Base-by-base conservation (phyloP, 2,113 vertebrate species). In the Trinectes maculatus region DNA sequence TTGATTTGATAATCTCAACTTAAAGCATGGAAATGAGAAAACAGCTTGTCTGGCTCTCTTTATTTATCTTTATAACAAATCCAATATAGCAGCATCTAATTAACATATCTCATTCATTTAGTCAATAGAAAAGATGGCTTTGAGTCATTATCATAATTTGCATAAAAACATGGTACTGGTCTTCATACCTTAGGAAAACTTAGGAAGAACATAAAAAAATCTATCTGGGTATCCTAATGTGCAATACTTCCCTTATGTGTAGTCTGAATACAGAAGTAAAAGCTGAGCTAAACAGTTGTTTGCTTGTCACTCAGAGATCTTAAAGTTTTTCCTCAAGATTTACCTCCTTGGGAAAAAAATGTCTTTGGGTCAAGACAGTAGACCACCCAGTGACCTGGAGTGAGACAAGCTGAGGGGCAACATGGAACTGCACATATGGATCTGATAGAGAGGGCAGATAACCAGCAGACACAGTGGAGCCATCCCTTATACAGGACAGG, bases 401-500 rank as follows among this genome's bases (percentile, higher is more conserved):
- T 18, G 72, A 59, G 64, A 59, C 62, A 43, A 22, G 61, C 40
- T 2, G 34, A 58, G 52, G 52, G 49, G 31, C 53, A 78, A 57
- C 56, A 21, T 46, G 36, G 77, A 72, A 73, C 73, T 19, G 44
- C 70, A 77, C 85, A 89, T 76, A 86, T 91, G 89, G 87, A 85
- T 87, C 73, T 88, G 80, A 91, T 91, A 74, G 74, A 80, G 70
- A 76, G 55, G 56, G 57, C 63, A 87, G 82, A 90, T 85, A 88
- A 84, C 68, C 61, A 75, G 79, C 80, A 89, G 89, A 89, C 86
- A 24, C 44, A 6, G 61, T 88, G 90, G 91, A 91, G 92, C 91
- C 92, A 88, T 92, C 91, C 83, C 75, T 79, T 62, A 42, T 80
- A 80, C 84, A 74, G 67, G 58, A 42, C 79, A 92, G 89, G 92